Evolutionary conservation across 2,797 vertebrate species (phyloP).

Genomic region (Silurus aristotelis): DNA sequence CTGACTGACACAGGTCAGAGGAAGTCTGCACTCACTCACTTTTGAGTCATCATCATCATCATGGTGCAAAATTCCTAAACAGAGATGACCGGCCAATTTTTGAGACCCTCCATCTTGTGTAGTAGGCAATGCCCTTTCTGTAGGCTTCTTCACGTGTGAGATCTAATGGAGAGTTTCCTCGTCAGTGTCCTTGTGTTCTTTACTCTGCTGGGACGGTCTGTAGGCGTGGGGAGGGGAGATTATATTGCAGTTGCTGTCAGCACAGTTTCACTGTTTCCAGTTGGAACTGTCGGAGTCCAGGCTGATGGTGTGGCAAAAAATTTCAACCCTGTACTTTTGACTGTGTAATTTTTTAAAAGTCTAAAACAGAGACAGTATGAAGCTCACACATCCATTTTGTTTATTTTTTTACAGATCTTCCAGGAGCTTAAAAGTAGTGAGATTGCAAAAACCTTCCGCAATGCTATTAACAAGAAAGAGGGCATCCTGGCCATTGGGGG

Average conservation of each 20-base stretch:
- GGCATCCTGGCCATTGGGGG: slow-evolving; percentile 94
- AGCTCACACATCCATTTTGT: background rate
- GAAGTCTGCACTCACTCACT: background rate
- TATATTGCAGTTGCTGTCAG: slow-evolving; percentile 39
- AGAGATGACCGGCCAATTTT: background rate
- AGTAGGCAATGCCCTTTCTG: background rate
- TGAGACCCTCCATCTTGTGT: background rate
- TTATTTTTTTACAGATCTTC: slow-evolving; percentile 79
- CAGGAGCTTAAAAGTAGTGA: slow-evolving; percentile 90
- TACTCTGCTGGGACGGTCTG: slow-evolving; percentile 18
- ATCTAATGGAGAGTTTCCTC: background rate
- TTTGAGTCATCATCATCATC: background rate
- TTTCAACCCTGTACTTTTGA: background rate
- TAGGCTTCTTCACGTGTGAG: background rate
- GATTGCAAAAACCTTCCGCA: slow-evolving; percentile 91
- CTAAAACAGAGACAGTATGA: background rate
- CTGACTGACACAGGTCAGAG: background rate
- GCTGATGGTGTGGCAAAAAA: background rate
- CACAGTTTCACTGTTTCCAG: background rate
- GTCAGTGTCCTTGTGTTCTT: slow-evolving; percentile 29
- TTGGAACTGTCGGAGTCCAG: background rate
- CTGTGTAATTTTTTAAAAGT: background rate
- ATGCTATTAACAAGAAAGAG: slow-evolving; percentile 93
- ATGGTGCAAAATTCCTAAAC: background rate
- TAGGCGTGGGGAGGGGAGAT: slow-evolving; percentile 10